Evolutionary conservation across 2,888 invertebrate species (phyloP).

Genomic region (Pollenia angustigena): DNA sequence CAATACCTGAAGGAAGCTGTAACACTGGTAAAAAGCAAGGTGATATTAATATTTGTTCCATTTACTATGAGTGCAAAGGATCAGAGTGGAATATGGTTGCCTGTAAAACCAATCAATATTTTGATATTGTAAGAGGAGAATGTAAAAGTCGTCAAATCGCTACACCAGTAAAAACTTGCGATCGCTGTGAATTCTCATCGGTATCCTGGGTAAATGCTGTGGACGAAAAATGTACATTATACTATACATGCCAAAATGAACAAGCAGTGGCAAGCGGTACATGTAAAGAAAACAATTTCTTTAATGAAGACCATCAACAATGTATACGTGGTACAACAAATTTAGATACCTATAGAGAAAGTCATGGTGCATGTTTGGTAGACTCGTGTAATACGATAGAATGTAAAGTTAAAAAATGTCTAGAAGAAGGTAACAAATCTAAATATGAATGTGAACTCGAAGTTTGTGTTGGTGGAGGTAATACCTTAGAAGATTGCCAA

Average conservation of each 20-base stretch:
- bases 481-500: too few relatives aligned
- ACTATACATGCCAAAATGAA: neutral
- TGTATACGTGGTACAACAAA: neutral
- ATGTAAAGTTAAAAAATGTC: too few relatives aligned
- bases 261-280: neutral
- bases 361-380: too few relatives aligned
- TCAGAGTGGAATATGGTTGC: neutral
- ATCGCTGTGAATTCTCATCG: conserved; percentile 5
- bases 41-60: neutral
- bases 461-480: too few relatives aligned
- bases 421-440: too few relatives aligned
- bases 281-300: neutral
- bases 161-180: neutral
- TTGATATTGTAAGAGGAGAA: neutral
- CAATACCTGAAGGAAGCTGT: neutral
- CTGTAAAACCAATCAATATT: neutral
- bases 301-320: neutral
- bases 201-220: neutral
- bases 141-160: neutral
- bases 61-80: neutral
- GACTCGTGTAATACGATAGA: too few relatives aligned
- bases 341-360: too few relatives aligned
- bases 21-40: neutral
- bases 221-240: neutral
- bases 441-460: too few relatives aligned